phyloP scores from a whole-genome alignment of 2,113 vertebrate genomes.

The Dinomys branickii region DNA sequence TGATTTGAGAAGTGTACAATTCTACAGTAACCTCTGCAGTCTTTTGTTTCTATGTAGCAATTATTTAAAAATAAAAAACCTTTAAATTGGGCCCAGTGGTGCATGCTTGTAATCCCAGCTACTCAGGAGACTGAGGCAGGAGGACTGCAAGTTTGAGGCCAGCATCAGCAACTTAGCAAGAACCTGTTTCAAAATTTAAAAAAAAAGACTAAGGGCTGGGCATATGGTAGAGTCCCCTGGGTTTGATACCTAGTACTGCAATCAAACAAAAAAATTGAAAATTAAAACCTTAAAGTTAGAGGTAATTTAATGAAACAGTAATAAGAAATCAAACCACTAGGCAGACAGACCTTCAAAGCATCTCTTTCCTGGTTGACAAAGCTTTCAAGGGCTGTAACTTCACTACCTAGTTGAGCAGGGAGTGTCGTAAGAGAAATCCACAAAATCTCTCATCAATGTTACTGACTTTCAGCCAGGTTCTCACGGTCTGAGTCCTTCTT shows the following conservation, averaged over 20 bases:
- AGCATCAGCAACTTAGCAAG: background rate
- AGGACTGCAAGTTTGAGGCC: background rate
- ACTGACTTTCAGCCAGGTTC: background rate
- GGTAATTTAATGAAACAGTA: background rate
- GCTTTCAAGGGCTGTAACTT: background rate
- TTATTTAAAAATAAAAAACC: background rate
- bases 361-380: slow-evolving; percentile 13
- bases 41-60: background rate
- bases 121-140: background rate
- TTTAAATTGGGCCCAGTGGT: background rate
- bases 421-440: background rate
- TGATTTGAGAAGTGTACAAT: background rate
- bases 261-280: background rate
- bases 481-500: background rate
- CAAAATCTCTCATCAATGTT: background rate
- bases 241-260: background rate
- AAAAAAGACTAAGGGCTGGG: background rate
- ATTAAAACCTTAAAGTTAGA: background rate
- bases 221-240: too few relatives aligned
- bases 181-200: background rate
- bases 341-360: background rate
- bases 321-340: slow-evolving; percentile 22
- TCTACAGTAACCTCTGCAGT: background rate
- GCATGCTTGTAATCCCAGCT: background rate
- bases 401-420: background rate